Conservation (phyloP, 2,888 invertebrate species). For the Catocala sponsa region DNA sequence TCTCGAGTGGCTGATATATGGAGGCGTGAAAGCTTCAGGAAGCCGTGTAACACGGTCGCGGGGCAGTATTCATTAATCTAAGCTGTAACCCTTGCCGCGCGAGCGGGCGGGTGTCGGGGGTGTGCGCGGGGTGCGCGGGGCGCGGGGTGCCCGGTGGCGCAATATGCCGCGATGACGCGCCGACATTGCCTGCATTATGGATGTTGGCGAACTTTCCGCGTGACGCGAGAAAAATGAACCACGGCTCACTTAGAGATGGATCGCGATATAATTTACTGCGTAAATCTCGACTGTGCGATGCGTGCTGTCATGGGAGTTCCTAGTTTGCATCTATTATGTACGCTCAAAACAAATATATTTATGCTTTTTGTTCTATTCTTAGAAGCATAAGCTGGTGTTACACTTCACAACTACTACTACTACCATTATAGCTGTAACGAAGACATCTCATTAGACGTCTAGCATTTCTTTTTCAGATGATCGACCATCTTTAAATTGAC, state of each 20-base stretch:
- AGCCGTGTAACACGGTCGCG: slow-evolving; percentile 48
- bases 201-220: slow-evolving; percentile 79
- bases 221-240: slow-evolving; percentile 88
- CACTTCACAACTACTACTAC: no score
- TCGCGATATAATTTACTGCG: slow-evolving; percentile 76
- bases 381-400: no score
- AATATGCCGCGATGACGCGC: slow-evolving; percentile 86
- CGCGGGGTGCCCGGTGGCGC: slow-evolving; percentile 51
- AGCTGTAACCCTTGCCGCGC: slow-evolving; percentile 71
- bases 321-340: slow-evolving; percentile 18
- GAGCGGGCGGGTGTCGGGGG: slow-evolving; percentile 35
- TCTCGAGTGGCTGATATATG: slow-evolving; percentile 48
- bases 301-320: slow-evolving; percentile 9
- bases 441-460: no score
- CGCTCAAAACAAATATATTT: no score
- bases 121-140: slow-evolving; percentile 35
- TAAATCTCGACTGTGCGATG: slow-evolving; percentile 43
- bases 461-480: no score
- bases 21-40: slow-evolving; percentile 52
- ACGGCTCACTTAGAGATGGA: slow-evolving; percentile 72
- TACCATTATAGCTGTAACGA: no score
- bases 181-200: slow-evolving; percentile 85
- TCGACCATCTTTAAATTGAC: no score
- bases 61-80: slow-evolving; percentile 73
- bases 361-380: no score